A percentile compares a stretch with the other conserved stretches of the same genome.
These are phyloP conservation scores for Gastrophryne carolinensis DNA, from an alignment of 2,797 vertebrate genomes.

Conservation along the genomic window DNA sequence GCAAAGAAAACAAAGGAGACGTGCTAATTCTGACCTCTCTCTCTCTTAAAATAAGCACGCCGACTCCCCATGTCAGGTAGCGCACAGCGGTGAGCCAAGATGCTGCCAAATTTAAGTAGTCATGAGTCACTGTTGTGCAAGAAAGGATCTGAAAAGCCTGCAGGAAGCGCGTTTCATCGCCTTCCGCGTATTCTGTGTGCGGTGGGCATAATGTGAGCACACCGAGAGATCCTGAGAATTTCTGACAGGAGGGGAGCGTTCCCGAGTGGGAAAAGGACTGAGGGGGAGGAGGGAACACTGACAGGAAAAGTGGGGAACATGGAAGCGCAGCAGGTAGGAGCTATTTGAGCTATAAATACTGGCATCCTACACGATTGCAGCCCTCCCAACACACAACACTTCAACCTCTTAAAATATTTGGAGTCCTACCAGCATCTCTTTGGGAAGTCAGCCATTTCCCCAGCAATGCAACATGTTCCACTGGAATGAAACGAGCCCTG, in stretches of 20 bases:
- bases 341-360: conserved; percentile 24
- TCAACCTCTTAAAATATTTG: background rate
- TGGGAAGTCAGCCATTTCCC: background rate
- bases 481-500: too few relatives aligned
- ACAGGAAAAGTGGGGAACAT: conserved; percentile 17
- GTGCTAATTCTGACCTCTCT: background rate
- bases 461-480: too few relatives aligned
- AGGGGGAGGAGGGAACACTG: conserved; percentile 27
- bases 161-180: conserved; percentile 42
- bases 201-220: conserved; percentile 36
- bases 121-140: conserved; percentile 48
- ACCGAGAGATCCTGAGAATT: conserved; percentile 16
- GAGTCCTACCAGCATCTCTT: background rate
- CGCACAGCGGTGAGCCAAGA: conserved; percentile 21
- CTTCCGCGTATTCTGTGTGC: conserved; percentile 7
- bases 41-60: background rate
- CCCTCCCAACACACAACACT: conserved; percentile 7
- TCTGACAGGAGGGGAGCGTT: conserved; percentile 28
- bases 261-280: background rate
- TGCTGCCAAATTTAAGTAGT: conserved; percentile 35
- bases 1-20: background rate
- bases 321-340: conserved; percentile 34
- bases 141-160: conserved; percentile 26
- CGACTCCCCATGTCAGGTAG: conserved; percentile 15
- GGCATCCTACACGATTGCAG: conserved; percentile 4